Evolutionary conservation across 2,888 invertebrate species (phyloP).

Genomic region (Gymnosoma rotundatum): DNA sequence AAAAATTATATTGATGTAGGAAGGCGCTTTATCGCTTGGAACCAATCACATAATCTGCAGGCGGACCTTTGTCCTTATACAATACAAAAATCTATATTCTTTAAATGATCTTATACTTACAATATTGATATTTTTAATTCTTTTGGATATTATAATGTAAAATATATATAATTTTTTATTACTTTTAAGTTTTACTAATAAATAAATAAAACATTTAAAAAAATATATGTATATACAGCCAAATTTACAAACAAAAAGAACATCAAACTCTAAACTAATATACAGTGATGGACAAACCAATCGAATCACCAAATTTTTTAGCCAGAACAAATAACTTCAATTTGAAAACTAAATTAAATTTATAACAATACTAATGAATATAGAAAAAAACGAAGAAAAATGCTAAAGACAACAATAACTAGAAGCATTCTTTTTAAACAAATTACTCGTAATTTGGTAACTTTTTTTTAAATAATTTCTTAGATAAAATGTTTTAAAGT

Average conservation of each 20-base stretch:
- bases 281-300: slow-evolving; percentile 20
- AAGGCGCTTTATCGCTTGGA: slow-evolving; percentile 34
- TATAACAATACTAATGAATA: neutral
- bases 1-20: slow-evolving; percentile 5
- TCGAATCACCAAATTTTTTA: neutral
- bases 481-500: too few species aligned
- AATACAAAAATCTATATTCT: slow-evolving; percentile 52
- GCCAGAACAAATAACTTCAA: slow-evolving; percentile 6
- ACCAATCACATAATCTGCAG: slow-evolving; percentile 56
- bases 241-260: slow-evolving; percentile 61
- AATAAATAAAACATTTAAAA: slow-evolving; percentile 23
- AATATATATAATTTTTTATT: slow-evolving; percentile 49
- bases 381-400: neutral
- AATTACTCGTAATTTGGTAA: too few species aligned
- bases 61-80: slow-evolving; percentile 54
- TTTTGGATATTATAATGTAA: slow-evolving; percentile 59
- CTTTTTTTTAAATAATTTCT: too few species aligned
- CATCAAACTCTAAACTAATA: slow-evolving; percentile 61
- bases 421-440: too few species aligned
- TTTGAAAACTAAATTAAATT: neutral
- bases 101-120: slow-evolving; percentile 44
- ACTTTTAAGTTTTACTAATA: slow-evolving; percentile 58
- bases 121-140: slow-evolving; percentile 31
- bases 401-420: too few species aligned
- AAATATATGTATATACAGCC: slow-evolving; percentile 58